Base-by-base conservation (phyloP, 2,113 vertebrate species). In the Ellobius talpinus region DNA sequence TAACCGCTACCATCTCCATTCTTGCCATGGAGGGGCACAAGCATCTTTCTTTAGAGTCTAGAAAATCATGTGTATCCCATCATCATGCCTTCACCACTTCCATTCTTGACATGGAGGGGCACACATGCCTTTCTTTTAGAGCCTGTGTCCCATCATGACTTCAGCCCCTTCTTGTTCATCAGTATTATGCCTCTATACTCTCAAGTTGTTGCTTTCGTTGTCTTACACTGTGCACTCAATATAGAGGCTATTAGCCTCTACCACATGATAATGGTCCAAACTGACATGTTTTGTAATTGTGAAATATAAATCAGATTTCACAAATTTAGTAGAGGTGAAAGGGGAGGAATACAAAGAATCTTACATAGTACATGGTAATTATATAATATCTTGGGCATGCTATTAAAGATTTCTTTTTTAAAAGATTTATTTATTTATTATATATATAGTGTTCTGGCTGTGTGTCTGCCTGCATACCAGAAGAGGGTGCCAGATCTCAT, bases 231-330 rank as follows among this genome's bases (percentile, higher is more conserved):
- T 7, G 76, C 58, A 73, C 36, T 45, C 33, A 63, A 12, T 61
- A 39, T 12, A 21, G 23, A 61, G 7, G 65, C 17, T 61, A 31
- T 84, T 23, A 42, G 24, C 23, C n/a, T 63, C 24, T 0, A 31
- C n/a, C 58, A 63, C 24, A 10, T 63, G 13, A 1, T 19, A 17
- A 36, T 2, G 21, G 45, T 33, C 36, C 76, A 77, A 86, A 81
- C 13, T n/a, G 79, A 96, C 26, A 61, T 33, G 4, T 79, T 87
- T 33, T 79, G 1, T 66, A 55, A 86, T 23, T 78, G 4, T 89
- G 31, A 96, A 96, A 72, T 87, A 58, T 3, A 81, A 3, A 90
- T 23, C 65, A 90, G 86, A 88, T 77, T 77, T 73, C 79, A 90
- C 65, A 93, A 29, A 84, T 66, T 87, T 77, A 47, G 16, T 55